These are phyloP conservation scores for Lasioglossum albipes DNA, from an alignment of 1,140 invertebrate species.

Conservation along the genomic window DNA sequence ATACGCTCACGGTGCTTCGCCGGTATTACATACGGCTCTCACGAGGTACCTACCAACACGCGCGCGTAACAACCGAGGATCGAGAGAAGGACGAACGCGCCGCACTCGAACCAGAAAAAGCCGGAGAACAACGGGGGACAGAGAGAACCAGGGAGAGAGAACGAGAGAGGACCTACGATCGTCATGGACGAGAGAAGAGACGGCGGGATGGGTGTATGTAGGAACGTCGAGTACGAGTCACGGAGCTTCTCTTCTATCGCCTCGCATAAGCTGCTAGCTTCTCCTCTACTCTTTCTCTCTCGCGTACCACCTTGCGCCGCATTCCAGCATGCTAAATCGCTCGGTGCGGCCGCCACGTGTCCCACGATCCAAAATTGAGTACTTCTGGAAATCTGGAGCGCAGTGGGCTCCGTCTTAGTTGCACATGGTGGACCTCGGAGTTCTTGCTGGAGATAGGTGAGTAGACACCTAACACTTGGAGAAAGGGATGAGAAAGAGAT, in stretches of 20 bases:
- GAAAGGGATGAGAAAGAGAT: too few species aligned
- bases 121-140: conserved; percentile 13
- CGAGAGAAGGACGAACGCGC: conserved; percentile 34
- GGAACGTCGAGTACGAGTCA: conserved; percentile 59
- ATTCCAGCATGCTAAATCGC: conserved; percentile 57
- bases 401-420: too few species aligned
- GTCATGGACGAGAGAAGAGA: conserved; percentile 52
- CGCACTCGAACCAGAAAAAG: conserved; percentile 8
- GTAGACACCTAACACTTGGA: too few species aligned
- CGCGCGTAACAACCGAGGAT: conserved; percentile 13
- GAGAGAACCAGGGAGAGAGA: background rate
- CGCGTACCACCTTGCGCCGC: conserved; percentile 62
- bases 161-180: conserved; percentile 43
- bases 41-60: conserved; percentile 45
- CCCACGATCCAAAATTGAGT: conserved; percentile 46
- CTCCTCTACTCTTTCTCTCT: conserved; percentile 56
- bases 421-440: too few species aligned
- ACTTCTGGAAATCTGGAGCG: too few species aligned
- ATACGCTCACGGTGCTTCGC: conserved; percentile 51
- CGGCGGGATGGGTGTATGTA: conserved; percentile 45
- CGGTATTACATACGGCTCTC: conserved; percentile 51
- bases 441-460: too few species aligned
- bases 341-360: conserved; percentile 48
- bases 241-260: conserved; percentile 52
- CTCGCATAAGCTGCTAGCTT: conserved; percentile 45